These are phyloP conservation scores for Neosilurus mollespiculum DNA, from an alignment of 2,797 vertebrate genomes.

Conservation along the genomic window DNA sequence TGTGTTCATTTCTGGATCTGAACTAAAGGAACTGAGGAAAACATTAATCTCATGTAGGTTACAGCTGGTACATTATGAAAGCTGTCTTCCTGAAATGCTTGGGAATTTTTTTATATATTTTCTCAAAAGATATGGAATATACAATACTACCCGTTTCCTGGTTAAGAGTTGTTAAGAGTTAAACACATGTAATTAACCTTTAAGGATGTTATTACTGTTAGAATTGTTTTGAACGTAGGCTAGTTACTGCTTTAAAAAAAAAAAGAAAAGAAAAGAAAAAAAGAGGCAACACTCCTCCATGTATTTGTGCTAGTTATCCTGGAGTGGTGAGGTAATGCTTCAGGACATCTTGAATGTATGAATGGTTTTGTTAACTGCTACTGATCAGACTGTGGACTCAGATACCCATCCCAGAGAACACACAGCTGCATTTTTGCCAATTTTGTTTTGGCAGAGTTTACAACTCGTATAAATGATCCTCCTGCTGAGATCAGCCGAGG, in stretches of 20 bases:
- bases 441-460: conserved; percentile 25
- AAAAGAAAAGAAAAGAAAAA: not conserved
- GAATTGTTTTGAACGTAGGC: not conserved
- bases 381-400: conserved; percentile 19
- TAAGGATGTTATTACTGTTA: not conserved
- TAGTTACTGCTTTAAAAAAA: not conserved
- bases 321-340: conserved; percentile 15
- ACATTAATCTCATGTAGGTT: not conserved
- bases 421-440: conserved; percentile 20
- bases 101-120: not conserved
- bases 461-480: conserved; percentile 36
- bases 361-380: conserved; percentile 28
- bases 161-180: not conserved
- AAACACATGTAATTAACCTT: not conserved
- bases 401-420: conserved; percentile 24
- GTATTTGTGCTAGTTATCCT: conserved; percentile 3
- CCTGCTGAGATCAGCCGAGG: conserved; percentile 40
- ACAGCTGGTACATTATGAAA: not conserved
- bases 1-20: not conserved
- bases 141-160: not conserved
- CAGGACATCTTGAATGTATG: conserved; percentile 30
- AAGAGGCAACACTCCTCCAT: not conserved
- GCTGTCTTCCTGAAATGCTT: not conserved
- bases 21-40: not conserved
- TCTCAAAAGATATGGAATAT: too few relatives aligned